phyloP scores from a whole-genome alignment of 2,888 invertebrate genomes.

The Rotaria magnacalcarata region DNA sequence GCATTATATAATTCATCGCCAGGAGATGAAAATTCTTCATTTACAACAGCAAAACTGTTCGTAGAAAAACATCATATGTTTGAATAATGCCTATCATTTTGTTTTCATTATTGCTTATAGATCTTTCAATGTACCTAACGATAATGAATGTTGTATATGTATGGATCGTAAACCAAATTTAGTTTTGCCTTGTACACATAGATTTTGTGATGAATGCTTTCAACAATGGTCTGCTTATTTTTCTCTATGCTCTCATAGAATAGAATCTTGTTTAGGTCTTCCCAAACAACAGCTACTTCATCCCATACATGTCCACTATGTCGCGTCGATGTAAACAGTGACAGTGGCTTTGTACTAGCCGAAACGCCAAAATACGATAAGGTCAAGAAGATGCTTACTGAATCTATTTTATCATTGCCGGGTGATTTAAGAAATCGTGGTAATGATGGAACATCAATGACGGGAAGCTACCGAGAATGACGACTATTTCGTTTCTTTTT shows the following conservation, averaged over 20 bases:
- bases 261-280: neutral
- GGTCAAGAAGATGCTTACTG: conserved; percentile 17
- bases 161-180: conserved; percentile 69
- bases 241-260: neutral
- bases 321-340: neutral
- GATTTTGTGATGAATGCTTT: conserved; percentile 70
- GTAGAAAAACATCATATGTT: neutral
- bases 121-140: conserved; percentile 49
- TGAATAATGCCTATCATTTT: neutral
- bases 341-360: conserved; percentile 7
- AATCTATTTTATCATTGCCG: conserved; percentile 15
- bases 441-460: neutral
- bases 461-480: neutral
- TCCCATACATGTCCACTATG: conserved; percentile 33
- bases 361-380: conserved; percentile 23
- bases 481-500: neutral
- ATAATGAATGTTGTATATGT: conserved; percentile 70
- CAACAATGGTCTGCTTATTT: conserved; percentile 66
- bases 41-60: neutral
- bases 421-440: neutral
- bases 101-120: neutral
- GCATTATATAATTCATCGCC: neutral
- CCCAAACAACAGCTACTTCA: neutral
- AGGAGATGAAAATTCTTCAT: neutral
- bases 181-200: conserved; percentile 69